phyloP scores from a whole-genome alignment of 2,113 vertebrate genomes.

The Sapajus apella region DNA sequence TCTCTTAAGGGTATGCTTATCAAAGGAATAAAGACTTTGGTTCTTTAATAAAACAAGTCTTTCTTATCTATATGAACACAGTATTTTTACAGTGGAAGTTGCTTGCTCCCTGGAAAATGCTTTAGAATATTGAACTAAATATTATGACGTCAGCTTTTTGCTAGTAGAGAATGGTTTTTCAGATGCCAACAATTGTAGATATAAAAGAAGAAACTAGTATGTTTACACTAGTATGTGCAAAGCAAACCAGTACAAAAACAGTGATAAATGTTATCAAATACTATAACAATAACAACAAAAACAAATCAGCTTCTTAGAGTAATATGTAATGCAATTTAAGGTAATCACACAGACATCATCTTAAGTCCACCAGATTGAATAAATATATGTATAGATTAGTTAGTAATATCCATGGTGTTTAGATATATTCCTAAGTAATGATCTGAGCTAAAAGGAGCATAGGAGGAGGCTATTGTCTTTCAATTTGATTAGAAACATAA shows the following conservation, averaged over 20 bases:
- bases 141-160: background rate
- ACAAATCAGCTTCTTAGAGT: background rate
- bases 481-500: background rate
- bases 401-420: background rate
- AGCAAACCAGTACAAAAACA: background rate
- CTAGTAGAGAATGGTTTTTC: background rate
- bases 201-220: background rate
- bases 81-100: conserved; percentile 8
- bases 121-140: conserved; percentile 35
- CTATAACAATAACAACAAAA: background rate
- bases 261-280: background rate
- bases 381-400: background rate
- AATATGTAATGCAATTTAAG: background rate
- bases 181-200: background rate
- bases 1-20: conserved; percentile 16
- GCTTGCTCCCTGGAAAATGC: background rate
- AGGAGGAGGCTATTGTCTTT: background rate
- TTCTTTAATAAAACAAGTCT: conserved; percentile 51
- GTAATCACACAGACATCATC: background rate
- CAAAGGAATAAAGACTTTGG: background rate
- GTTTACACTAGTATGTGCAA: background rate
- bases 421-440: background rate
- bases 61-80: conserved; percentile 35
- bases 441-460: background rate
- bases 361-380: background rate